Conservation (phyloP, 2,113 vertebrate species). For the Amphiprion percula region DNA sequence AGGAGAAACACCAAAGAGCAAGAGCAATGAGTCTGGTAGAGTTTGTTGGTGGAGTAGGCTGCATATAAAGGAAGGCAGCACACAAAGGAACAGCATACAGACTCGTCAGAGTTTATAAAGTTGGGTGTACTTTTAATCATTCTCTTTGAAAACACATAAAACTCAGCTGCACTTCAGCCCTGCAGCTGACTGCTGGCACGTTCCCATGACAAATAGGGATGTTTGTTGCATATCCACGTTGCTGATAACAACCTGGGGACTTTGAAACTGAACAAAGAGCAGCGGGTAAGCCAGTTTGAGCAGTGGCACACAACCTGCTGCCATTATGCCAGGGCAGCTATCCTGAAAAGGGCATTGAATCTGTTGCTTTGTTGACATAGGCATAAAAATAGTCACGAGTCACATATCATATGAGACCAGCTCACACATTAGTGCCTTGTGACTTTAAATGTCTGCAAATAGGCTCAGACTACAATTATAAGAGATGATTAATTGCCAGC, state of each 20-base stretch:
- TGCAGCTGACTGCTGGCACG: constrained; percentile 65
- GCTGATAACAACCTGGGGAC: constrained; percentile 65
- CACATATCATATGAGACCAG: constrained; percentile 58
- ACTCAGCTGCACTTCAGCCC: constrained; percentile 62
- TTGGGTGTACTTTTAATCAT: constrained; percentile 73
- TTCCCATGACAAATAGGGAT: constrained; percentile 69
- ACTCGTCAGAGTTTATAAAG: constrained; percentile 62
- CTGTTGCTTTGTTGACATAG: constrained; percentile 57
- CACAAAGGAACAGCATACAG: constrained; percentile 31
- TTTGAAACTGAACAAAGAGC: constrained; percentile 61
- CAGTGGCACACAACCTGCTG: constrained; percentile 37
- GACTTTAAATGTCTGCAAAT: constrained; percentile 51
- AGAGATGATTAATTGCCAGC: constrained; percentile 54
- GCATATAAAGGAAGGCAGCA: constrained; percentile 32
- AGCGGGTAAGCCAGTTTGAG: constrained; percentile 46
- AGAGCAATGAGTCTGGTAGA: constrained; percentile 55
- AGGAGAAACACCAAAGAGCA: constrained; percentile 74
- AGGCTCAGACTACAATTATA: constrained; percentile 28
- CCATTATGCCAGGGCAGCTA: constrained; percentile 35
- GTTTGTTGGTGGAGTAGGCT: constrained; percentile 41
- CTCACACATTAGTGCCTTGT: constrained; percentile 26
- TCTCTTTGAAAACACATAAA: constrained; percentile 59
- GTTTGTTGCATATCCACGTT: constrained; percentile 59
- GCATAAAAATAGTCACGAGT: constrained; percentile 53
- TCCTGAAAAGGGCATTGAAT: constrained; percentile 48